phyloP scores from a whole-genome alignment of 2,888 invertebrate genomes.

The Mongoloraphidia duomilia region DNA sequence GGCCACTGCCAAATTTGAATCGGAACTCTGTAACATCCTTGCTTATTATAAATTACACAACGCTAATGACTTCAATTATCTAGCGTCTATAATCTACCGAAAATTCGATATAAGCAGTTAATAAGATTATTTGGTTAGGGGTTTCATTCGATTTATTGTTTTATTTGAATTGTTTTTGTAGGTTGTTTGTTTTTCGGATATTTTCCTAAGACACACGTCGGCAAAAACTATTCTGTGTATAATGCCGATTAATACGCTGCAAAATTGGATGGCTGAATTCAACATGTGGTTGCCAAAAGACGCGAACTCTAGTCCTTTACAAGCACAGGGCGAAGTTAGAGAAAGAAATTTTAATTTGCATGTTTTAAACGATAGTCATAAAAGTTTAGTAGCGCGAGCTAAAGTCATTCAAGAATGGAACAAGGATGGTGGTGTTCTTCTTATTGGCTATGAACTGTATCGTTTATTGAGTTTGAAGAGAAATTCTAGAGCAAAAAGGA shows the following conservation, averaged over 20 bases:
- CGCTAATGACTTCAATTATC: too few species aligned
- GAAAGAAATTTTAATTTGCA: conserved; percentile 75
- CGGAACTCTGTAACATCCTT: too few species aligned
- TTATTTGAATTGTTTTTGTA: conserved; percentile 13
- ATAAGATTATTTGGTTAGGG: too few species aligned
- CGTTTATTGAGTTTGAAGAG: conserved; percentile 73
- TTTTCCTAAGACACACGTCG: conserved; percentile 79
- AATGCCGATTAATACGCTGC: conserved; percentile 96
- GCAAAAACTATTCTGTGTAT: conserved; percentile 87
- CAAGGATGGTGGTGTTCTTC: conserved; percentile 75
- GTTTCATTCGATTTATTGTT: too few species aligned
- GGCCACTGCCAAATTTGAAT: too few species aligned
- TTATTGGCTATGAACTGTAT: conserved; percentile 96
- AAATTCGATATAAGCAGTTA: too few species aligned
- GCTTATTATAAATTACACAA: too few species aligned
- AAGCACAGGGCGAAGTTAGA: conserved; percentile 50
- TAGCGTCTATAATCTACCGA: background rate
- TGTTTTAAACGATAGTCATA: conserved; percentile 87
- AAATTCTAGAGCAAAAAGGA: conserved; percentile 47
- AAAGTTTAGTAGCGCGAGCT: conserved; percentile 75
- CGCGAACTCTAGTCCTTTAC: conserved; percentile 37
- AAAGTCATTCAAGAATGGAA: conserved; percentile 81
- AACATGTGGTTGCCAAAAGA: conserved; percentile 91
- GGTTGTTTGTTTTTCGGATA: conserved; percentile 91
- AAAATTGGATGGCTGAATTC: conserved; percentile 96